Evolutionary conservation across 2,797 vertebrate species (phyloP).

Genomic region (Helicolenus hilgendorfi): DNA sequence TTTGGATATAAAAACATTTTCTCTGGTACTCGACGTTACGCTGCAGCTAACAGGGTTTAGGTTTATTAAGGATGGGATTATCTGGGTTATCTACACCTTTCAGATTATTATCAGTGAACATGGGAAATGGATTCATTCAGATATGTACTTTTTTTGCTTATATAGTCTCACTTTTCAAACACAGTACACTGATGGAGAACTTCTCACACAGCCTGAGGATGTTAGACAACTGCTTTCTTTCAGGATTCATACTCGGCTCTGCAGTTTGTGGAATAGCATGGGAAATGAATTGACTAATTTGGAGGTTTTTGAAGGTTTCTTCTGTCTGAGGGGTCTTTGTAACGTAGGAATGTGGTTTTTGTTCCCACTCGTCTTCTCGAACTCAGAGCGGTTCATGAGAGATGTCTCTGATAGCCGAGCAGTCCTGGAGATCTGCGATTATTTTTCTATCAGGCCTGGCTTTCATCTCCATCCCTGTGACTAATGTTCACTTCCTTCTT

Average conservation of each 20-base stretch:
- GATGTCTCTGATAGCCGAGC: constrained; percentile 58
- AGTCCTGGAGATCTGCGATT: constrained; percentile 53
- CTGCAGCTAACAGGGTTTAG: neutral
- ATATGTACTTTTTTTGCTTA: constrained; percentile 45
- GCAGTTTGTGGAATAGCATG: neutral
- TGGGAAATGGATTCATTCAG: constrained; percentile 13
- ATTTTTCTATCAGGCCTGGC: constrained; percentile 69
- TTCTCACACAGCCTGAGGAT: constrained; percentile 26
- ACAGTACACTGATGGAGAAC: neutral
- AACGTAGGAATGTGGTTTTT: constrained; percentile 53
- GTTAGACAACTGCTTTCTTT: neutral
- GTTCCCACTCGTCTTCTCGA: constrained; percentile 39
- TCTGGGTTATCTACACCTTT: neutral
- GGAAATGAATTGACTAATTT: constrained; percentile 59
- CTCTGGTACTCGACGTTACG: neutral
- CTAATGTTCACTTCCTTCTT: constrained; percentile 66
- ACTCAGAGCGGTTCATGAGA: constrained; percentile 57
- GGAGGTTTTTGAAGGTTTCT: constrained; percentile 15
- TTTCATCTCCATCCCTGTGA: constrained; percentile 72
- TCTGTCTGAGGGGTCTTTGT: constrained; percentile 30
- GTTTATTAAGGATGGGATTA: neutral
- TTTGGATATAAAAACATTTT: neutral
- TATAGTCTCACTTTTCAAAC: constrained; percentile 11
- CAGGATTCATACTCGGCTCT: constrained; percentile 2
- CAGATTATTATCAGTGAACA: constrained; percentile 37